phyloP scores from a whole-genome alignment of 2,797 vertebrate species.

The Callimico goeldii region DNA sequence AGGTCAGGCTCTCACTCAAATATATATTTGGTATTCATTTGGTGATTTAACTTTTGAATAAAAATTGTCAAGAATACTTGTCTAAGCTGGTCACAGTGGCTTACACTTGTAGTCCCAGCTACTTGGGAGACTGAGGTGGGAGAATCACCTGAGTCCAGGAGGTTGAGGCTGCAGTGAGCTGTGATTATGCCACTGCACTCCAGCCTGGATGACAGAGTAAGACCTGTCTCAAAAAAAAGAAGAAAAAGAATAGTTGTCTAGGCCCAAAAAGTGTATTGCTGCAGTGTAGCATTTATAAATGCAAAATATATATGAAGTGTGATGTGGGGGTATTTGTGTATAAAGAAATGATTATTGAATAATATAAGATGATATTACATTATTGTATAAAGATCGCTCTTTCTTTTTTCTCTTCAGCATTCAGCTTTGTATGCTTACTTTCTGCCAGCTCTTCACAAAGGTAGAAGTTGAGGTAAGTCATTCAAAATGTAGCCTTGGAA shows the following conservation, averaged over 20 bases:
- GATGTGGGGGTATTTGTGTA: not conserved
- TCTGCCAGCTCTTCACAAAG: constrained; percentile 94
- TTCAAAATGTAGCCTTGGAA: not conserved
- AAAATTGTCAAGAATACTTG: not conserved
- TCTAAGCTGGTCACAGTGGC: not conserved
- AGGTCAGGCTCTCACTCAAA: not conserved
- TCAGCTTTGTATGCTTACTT: constrained; percentile 90
- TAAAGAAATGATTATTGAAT: not conserved
- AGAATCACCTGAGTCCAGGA: not conserved
- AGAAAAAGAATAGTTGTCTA: not conserved
- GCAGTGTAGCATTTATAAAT: not conserved
- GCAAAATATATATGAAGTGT: not conserved
- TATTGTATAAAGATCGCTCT: not conserved
- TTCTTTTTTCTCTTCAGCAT: constrained; percentile 83
- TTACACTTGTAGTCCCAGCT: not conserved
- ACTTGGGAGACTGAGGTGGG: not conserved
- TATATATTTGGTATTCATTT: not conserved
- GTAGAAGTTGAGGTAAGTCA: constrained; percentile 95
- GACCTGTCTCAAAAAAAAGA: not conserved
- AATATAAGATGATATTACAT: not conserved
- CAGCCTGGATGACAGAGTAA: not conserved
- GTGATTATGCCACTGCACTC: not conserved
- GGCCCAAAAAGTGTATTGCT: not conserved
- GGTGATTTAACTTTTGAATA: not conserved
- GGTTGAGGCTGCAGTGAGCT: not conserved